phyloP scores from a whole-genome alignment of 2,888 invertebrate species.

The Andrena flavipes region DNA sequence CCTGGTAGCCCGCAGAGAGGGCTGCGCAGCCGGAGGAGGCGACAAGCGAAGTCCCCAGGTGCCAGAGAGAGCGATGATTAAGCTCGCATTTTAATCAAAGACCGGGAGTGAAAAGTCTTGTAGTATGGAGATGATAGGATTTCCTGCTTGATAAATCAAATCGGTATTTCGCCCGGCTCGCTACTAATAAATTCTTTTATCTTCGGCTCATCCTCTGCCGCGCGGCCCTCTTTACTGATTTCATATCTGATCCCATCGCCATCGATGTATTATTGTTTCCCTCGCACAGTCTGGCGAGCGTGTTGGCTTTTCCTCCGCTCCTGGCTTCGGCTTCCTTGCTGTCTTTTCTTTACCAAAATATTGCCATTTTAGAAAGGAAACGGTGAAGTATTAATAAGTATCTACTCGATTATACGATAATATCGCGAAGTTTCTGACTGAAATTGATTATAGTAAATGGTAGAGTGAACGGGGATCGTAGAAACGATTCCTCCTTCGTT shows the following conservation, averaged over 20 bases:
- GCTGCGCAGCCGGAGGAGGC: conserved; percentile 53
- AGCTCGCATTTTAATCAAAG: conserved; percentile 84
- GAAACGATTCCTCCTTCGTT: no score
- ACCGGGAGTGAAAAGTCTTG: conserved; percentile 84
- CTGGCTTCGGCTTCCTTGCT: not conserved
- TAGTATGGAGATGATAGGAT: conserved; percentile 81
- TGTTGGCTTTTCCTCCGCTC: not conserved
- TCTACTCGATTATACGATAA: no score
- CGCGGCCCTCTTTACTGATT: conserved; percentile 54
- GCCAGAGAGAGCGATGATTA: conserved; percentile 82
- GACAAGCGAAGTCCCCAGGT: conserved; percentile 81
- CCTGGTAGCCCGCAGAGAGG: conserved; percentile 50
- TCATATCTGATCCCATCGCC: conserved; percentile 60
- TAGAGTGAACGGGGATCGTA: no score
- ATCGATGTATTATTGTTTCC: conserved; percentile 33
- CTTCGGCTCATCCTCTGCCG: conserved; percentile 52
- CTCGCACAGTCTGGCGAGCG: not conserved
- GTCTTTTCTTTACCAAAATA: not conserved
- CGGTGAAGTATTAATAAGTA: not conserved
- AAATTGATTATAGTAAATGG: no score
- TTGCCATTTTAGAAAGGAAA: no score
- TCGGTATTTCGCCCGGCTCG: conserved; percentile 74
- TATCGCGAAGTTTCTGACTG: no score
- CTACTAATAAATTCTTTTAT: conserved; percentile 76
- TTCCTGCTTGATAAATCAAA: conserved; percentile 83